Conservation (phyloP, 2,888 invertebrate species). For the Drepanosiphum platanoidis region DNA sequence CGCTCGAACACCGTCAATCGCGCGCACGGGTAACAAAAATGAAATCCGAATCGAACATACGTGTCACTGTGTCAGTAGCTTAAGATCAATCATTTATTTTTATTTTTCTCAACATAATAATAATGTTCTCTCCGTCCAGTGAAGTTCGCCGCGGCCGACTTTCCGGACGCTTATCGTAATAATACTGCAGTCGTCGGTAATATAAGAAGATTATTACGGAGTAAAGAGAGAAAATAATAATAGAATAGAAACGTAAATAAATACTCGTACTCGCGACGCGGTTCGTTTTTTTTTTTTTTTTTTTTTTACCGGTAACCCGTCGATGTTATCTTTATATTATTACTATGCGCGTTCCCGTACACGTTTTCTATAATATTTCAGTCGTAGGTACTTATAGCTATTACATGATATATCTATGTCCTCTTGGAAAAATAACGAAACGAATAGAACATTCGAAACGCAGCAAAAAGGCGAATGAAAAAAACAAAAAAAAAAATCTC, state of each 20-base stretch:
- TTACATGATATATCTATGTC: too few species aligned
- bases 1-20: constrained; percentile 3
- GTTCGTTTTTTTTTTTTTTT: too few species aligned
- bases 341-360: neutral
- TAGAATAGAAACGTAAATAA: too few species aligned
- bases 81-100: constrained; percentile 33
- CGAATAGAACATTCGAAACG: neutral
- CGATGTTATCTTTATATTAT: neutral
- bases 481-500: neutral
- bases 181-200: neutral
- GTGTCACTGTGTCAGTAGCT: neutral
- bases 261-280: too few species aligned
- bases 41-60: constrained; percentile 20
- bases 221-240: too few species aligned
- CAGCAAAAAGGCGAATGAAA: constrained; percentile 23
- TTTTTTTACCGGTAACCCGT: neutral
- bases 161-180: too few species aligned
- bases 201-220: neutral
- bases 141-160: neutral
- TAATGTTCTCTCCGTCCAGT: neutral
- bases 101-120: too few species aligned
- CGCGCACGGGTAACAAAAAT: constrained; percentile 55
- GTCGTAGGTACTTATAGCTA: too few species aligned
- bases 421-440: constrained; percentile 16
- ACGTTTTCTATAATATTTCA: neutral